Conservation (phyloP, 2,113 vertebrate genomes). For the Stegostoma tigrinum region DNA sequence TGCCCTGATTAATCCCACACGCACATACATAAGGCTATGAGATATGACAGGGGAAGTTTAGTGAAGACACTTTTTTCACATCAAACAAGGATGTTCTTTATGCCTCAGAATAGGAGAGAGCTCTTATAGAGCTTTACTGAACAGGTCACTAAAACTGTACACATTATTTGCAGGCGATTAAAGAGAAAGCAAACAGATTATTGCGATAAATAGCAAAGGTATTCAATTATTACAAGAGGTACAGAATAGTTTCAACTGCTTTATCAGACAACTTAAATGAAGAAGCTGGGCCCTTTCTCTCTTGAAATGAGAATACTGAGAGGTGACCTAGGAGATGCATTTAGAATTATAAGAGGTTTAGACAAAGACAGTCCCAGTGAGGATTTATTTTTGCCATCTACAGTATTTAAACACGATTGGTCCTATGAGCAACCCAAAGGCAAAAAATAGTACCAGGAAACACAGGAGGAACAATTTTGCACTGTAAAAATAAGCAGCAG, state of each 20-base stretch:
- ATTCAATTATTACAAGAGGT: neutral
- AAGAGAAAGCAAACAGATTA: neutral
- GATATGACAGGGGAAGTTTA: neutral
- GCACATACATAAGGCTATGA: neutral
- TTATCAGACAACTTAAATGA: neutral
- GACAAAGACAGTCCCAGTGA: neutral
- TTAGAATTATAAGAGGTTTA: neutral
- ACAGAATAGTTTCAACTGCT: neutral
- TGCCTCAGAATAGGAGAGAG: neutral
- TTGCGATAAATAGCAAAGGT: neutral
- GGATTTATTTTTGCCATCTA: neutral
- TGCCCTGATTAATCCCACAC: neutral
- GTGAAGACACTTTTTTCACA: neutral
- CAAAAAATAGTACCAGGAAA: neutral
- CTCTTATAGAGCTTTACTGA: neutral
- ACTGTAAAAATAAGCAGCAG: neutral
- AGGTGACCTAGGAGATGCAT: neutral
- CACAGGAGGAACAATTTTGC: neutral
- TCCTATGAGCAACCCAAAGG: neutral
- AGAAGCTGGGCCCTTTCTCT: neutral
- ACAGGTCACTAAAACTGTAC: neutral
- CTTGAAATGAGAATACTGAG: neutral
- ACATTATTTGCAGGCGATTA: neutral
- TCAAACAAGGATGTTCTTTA: neutral
- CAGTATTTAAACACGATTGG: neutral